phyloP scores from a whole-genome alignment of 2,797 vertebrate genomes.

The Rhabdomys pumilio region DNA sequence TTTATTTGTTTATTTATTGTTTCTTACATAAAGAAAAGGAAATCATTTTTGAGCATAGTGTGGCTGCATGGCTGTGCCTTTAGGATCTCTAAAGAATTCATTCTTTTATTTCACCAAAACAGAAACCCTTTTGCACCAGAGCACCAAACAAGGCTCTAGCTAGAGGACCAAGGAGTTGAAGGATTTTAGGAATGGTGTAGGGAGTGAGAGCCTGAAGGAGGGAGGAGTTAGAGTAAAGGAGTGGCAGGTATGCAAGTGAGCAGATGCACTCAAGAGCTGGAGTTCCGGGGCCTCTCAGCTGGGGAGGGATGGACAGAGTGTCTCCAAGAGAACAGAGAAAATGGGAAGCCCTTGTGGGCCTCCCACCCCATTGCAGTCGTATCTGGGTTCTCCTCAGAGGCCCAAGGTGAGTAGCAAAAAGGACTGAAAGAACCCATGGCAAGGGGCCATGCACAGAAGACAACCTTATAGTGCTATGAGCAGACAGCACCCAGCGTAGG shows the following conservation, averaged over 20 bases:
- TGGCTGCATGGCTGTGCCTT: not conserved
- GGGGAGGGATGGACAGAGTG: not conserved
- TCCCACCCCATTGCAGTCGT: accelerated
- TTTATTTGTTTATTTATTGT: not conserved
- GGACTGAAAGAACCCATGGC: not conserved
- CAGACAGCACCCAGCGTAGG: not conserved
- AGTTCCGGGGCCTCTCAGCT: not conserved
- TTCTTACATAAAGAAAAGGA: not conserved
- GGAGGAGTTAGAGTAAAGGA: not conserved
- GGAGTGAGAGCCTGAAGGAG: not conserved
- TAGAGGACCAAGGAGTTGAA: not conserved
- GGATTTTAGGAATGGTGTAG: not conserved
- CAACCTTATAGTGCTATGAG: too few relatives aligned
- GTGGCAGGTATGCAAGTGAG: accelerated
- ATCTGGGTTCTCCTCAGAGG: not conserved
- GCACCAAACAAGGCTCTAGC: not conserved
- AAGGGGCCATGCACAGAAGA: not conserved
- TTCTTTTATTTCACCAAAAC: not conserved
- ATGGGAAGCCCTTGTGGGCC: not conserved
- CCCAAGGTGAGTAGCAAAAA: not conserved
- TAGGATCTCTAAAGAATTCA: not conserved
- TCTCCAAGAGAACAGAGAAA: not conserved
- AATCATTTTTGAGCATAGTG: not conserved
- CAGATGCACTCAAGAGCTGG: not conserved
- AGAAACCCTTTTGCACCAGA: not conserved